Conservation (phyloP, 2,113 vertebrate species). For the Garra rufa region DNA sequence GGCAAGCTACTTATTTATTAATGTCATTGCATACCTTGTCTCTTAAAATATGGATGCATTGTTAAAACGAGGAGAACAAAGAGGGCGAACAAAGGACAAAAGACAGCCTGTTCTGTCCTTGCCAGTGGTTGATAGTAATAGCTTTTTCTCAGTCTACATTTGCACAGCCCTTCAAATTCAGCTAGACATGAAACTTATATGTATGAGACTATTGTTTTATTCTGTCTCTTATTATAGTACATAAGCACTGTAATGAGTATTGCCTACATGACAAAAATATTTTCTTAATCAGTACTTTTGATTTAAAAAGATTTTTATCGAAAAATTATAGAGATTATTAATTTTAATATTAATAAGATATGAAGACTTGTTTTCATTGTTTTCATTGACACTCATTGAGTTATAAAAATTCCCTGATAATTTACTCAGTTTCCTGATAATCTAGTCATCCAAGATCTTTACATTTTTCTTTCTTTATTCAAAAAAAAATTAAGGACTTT, state of each 20-base stretch:
- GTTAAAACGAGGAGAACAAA: conserved; percentile 59
- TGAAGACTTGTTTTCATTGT: neutral
- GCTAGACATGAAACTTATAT: neutral
- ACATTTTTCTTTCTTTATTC: too few species aligned
- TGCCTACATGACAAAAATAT: neutral
- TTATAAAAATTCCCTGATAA: too few species aligned
- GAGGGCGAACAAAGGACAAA: conserved; percentile 45
- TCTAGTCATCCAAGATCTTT: too few species aligned
- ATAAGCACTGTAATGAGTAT: neutral
- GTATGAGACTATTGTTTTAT: neutral
- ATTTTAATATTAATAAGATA: neutral
- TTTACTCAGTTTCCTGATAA: too few species aligned
- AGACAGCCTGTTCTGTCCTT: conserved; percentile 16
- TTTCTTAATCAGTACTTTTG: too few species aligned
- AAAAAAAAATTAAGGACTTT: too few species aligned
- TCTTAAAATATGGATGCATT: conserved; percentile 71
- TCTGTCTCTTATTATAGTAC: neutral
- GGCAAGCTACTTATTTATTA: conserved; percentile 67
- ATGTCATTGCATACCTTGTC: conserved; percentile 56
- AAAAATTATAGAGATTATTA: neutral
- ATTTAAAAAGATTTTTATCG: too few species aligned
- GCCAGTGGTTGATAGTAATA: conserved; percentile 39
- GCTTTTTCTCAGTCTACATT: conserved; percentile 8
- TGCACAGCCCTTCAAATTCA: neutral
- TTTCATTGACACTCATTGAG: too few species aligned